Percentiles rank a stretch among this genome's conserved stretches.
phyloP scores from a whole-genome alignment of 2,797 vertebrate species.

The Sciurus carolinensis region DNA sequence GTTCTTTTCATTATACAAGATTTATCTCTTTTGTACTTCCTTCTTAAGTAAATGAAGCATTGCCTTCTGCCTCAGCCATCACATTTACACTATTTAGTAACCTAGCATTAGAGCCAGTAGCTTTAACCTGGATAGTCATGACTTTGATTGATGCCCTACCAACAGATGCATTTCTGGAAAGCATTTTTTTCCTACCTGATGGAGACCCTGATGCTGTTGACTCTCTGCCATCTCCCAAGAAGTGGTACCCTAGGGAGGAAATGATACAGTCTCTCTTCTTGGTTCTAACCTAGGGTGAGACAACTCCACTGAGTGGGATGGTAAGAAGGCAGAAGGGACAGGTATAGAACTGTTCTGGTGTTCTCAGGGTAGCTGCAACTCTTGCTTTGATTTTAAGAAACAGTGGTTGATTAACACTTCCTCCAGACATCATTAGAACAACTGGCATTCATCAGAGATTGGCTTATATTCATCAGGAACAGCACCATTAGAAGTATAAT shows the following conservation, averaged over 20 bases:
- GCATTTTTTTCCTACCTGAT: not conserved
- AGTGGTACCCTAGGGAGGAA: not conserved
- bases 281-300: not conserved
- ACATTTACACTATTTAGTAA: not conserved
- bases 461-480: not conserved
- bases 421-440: not conserved
- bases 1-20: not conserved
- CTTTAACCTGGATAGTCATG: not conserved
- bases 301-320: not conserved
- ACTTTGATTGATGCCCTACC: not conserved
- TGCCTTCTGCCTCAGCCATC: constrained; percentile 1
- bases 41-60: not conserved
- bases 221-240: not conserved
- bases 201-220: not conserved
- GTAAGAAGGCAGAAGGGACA: not conserved
- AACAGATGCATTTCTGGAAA: not conserved
- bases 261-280: not conserved
- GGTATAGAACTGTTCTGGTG: not conserved
- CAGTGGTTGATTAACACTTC: not conserved
- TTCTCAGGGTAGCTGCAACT: not conserved
- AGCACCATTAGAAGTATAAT: not conserved
- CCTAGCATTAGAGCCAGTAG: not conserved
- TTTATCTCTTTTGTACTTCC: constrained; percentile 12
- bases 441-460: not conserved
- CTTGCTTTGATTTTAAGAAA: constrained; percentile 40